phyloP scores from a whole-genome alignment of 2,797 vertebrate species.

The Acridotheres tristis region DNA sequence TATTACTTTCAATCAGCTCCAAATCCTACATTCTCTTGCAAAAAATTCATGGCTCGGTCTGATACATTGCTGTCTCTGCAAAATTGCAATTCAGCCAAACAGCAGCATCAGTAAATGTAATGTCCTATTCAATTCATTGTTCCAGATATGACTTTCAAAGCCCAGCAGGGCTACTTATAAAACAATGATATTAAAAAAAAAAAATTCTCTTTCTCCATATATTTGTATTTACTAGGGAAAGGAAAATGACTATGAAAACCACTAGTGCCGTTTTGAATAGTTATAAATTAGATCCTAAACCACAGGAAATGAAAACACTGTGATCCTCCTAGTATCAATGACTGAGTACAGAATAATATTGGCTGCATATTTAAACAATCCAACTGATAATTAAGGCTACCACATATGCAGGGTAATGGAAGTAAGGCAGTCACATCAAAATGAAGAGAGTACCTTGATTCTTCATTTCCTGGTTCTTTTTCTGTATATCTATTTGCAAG shows the following conservation, averaged over 20 bases:
- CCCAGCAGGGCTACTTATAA: background rate
- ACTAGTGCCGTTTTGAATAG: background rate
- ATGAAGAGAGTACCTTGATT: background rate
- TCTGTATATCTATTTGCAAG: background rate
- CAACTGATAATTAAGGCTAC: background rate
- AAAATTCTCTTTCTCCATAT: constrained; percentile 14
- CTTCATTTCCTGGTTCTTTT: constrained; percentile 15
- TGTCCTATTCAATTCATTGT: background rate
- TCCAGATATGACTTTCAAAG: background rate
- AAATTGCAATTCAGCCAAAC: constrained; percentile 2
- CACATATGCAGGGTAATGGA: background rate
- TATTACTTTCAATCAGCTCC: background rate
- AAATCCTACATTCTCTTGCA: background rate
- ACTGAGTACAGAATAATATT: background rate
- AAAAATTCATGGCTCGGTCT: background rate
- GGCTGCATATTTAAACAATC: background rate
- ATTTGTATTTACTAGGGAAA: constrained; percentile 27
- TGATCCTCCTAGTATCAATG: background rate
- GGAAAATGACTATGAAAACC: background rate
- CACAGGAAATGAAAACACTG: constrained; percentile 50
- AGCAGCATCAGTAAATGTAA: constrained; percentile 9
- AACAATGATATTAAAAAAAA: background rate
- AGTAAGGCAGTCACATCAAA: background rate
- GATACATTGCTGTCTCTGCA: background rate
- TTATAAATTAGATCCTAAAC: constrained; percentile 15